Evolutionary conservation across 2,888 invertebrate species (phyloP).

Genomic region (Tyria jacobaeae): DNA sequence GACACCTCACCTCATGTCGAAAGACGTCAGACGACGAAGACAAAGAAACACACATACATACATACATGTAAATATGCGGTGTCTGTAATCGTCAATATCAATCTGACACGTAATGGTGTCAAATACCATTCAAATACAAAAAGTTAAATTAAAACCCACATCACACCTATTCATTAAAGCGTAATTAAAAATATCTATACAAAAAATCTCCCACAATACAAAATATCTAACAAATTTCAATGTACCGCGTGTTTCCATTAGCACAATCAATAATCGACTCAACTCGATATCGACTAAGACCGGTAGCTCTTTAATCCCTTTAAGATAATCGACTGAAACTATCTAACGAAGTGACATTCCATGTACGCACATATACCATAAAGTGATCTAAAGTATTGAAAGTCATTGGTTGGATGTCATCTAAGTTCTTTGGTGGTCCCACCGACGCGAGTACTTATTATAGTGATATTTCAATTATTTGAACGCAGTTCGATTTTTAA

Average conservation of each 20-base stretch:
- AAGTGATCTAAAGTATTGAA: conserved; percentile 59
- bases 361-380: conserved; percentile 63
- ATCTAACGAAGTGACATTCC: conserved; percentile 77
- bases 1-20: too few relatives aligned
- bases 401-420: conserved; percentile 45
- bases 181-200: conserved; percentile 3
- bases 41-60: too few relatives aligned
- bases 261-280: conserved; percentile 48
- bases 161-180: conserved; percentile 19
- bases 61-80: not conserved
- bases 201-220: conserved; percentile 3
- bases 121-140: not conserved
- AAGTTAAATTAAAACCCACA: not conserved
- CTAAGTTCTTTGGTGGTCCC: conserved; percentile 63
- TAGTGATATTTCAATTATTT: conserved; percentile 50
- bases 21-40: too few relatives aligned
- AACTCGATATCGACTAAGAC: conserved; percentile 60
- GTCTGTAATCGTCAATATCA: not conserved
- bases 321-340: conserved; percentile 67
- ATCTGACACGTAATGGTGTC: not conserved
- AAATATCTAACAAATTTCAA: conserved; percentile 11
- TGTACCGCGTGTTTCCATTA: conserved; percentile 38
- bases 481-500: conserved; percentile 34
- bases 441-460: conserved; percentile 35
- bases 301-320: conserved; percentile 76